Conservation (phyloP, 2,797 vertebrate species). For the Loris lydekkerianus region DNA sequence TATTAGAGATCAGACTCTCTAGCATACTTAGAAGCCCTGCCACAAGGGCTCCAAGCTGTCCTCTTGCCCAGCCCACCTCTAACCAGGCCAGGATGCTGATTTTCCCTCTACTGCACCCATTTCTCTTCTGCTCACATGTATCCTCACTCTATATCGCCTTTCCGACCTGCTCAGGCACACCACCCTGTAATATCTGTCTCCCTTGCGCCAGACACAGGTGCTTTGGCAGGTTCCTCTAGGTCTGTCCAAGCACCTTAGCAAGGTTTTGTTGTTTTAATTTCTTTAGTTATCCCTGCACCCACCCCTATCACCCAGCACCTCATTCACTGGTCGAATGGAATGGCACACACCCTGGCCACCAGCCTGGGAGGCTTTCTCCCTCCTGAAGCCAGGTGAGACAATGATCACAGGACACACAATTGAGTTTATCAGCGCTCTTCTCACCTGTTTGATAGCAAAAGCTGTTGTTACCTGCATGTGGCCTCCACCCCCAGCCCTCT, state of each 20-base stretch:
- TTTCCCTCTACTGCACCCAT: neutral
- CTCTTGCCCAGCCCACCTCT: neutral
- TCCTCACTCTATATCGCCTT: neutral
- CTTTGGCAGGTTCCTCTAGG: neutral
- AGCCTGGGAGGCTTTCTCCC: neutral
- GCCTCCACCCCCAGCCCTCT: neutral
- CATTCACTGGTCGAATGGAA: neutral
- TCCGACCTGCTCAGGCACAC: neutral
- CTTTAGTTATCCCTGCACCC: neutral
- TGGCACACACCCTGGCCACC: neutral
- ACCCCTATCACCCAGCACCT: neutral
- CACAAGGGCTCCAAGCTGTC: no score
- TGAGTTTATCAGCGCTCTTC: neutral
- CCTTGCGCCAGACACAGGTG: neutral
- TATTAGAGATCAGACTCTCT: neutral
- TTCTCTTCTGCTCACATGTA: neutral
- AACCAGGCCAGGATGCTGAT: neutral
- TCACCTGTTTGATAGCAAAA: neutral
- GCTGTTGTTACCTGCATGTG: neutral
- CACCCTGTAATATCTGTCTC: neutral
- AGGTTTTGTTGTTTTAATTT: neutral
- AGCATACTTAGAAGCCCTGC: neutral
- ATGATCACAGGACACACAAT: neutral
- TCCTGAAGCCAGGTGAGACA: slow-evolving; percentile 3
- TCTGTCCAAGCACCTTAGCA: neutral